These are phyloP conservation scores for Podarcis cretensis DNA, from an alignment of 2,113 vertebrate species.

Conservation along the genomic window DNA sequence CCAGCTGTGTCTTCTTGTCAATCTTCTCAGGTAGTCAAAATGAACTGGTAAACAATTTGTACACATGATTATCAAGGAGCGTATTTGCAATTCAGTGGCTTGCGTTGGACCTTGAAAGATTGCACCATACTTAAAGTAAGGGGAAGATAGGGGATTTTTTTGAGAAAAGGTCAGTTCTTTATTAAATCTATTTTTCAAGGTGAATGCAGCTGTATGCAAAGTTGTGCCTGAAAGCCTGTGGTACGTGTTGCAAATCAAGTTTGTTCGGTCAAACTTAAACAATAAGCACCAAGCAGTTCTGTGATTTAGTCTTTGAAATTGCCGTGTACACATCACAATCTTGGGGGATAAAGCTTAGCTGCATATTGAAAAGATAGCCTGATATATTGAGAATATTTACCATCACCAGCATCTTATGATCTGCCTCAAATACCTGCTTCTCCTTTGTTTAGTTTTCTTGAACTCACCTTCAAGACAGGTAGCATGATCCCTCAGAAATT, in stretches of 20 bases:
- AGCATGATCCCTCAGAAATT: not conserved
- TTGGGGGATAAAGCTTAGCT: not conserved
- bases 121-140: constrained; percentile 23
- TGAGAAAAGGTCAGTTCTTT: not conserved
- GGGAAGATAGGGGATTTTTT: not conserved
- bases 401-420: not conserved
- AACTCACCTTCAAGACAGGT: not conserved
- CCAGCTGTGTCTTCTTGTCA: not conserved
- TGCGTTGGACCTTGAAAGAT: constrained; percentile 7
- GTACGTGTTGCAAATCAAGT: not conserved
- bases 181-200: constrained; percentile 6
- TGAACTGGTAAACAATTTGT: not conserved
- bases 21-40: not conserved
- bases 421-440: constrained; percentile 9
- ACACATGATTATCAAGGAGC: not conserved
- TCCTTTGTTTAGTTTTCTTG: not conserved
- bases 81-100: constrained; percentile 26
- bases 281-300: not conserved
- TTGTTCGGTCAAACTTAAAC: constrained; percentile 36
- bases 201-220: constrained; percentile 22
- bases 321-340: not conserved
- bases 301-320: constrained; percentile 5
- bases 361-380: not conserved
- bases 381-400: not conserved
- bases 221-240: accelerated